Evolutionary conservation across 2,113 vertebrate genomes (phyloP), one percentile per base, ranked within the genome.

Genomic region (Rutilus rutilus): DNA sequence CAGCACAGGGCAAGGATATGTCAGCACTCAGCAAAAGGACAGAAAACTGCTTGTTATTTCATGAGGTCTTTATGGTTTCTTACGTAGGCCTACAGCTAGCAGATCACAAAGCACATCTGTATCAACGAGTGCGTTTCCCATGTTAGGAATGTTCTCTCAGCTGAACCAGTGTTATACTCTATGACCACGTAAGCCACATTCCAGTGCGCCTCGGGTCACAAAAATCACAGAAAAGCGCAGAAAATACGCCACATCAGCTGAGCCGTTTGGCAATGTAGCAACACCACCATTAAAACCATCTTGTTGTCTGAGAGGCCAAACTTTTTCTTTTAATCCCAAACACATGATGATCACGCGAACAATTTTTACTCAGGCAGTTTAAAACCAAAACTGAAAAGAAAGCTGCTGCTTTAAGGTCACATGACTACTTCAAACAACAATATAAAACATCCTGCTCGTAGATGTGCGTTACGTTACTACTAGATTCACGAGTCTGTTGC

Each of bases 241-340:
- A 85, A 76, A 76, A 78, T 52, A 23, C 9, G n/a, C 85, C 14
- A 50, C 67, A 50, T 82, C 57, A 86, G 67, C 79, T 39, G 78
- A 76, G 57, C 42, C 1, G 17, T 82, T n/a, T 78, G 74, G 73
- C 27, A 65, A 79, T 19, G 36, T 39, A 69, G 19, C 71, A 45
- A 45, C 33, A 69, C 14, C 8, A 2, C 23, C 73, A 47, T 77
- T 65, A 30, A 80, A 39, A 12, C 69, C 69, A 36, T 21, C 9
- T 33, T 47, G 6, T 9, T 17, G 33, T 50, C 42, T 52, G 19
- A 9, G 42, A 30, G 4, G 14, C 25, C 19, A 23, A 39, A 25
- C 11, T 6, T 62, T 60, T 54, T 59, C 8, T 42, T 75, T 64
- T 17, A 75, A 71, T 36, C 54, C 84, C 23, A 73, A 65, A 57